Conservation (phyloP, 2,113 vertebrate species). For the Heterotilapia buettikoferi region DNA sequence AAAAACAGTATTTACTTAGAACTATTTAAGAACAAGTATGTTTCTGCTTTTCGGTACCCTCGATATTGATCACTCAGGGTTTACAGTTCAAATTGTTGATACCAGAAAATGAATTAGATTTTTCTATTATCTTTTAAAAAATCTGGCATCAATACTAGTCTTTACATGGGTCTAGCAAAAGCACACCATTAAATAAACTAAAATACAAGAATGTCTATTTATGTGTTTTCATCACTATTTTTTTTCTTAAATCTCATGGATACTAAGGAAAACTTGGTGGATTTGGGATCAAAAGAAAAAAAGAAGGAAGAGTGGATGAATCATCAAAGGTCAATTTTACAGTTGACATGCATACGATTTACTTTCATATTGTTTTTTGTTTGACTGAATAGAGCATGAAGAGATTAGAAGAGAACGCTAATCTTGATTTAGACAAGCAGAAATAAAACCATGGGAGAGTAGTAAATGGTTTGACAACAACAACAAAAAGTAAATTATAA, state of each 20-base stretch:
- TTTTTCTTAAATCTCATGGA: neutral
- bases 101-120: fast-evolving
- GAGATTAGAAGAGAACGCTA: fast-evolving
- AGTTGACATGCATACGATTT: neutral
- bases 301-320: neutral
- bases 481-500: neutral
- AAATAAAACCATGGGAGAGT: neutral
- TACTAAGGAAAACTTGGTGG: neutral
- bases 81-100: neutral
- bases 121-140: neutral
- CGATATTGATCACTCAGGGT: neutral
- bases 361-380: neutral
- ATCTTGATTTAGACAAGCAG: neutral
- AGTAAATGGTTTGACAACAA: neutral
- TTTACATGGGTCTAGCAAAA: neutral
- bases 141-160: neutral
- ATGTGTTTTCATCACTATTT: neutral
- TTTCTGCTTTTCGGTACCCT: neutral
- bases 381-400: neutral
- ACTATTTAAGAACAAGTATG: neutral
- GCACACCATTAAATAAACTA: neutral
- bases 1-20: neutral
- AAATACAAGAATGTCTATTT: neutral
- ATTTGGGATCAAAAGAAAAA: neutral
- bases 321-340: neutral